Evolutionary conservation across 2,888 invertebrate species (phyloP).

Genomic region (Zygothrica quintamaculata): DNA sequence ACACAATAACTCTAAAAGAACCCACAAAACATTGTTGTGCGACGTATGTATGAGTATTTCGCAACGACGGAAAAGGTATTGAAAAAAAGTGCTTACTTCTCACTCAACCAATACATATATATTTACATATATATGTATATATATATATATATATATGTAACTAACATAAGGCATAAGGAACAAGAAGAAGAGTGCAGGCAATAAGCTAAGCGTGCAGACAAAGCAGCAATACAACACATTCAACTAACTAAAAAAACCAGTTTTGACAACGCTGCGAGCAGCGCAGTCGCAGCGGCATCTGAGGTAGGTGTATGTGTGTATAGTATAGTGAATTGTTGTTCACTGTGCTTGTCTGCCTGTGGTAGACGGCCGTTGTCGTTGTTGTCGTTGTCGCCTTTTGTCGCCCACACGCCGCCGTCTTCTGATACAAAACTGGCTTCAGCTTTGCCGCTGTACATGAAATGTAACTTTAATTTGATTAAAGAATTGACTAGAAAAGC

Average conservation of each 20-base stretch:
- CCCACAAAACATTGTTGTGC: constrained; percentile 10
- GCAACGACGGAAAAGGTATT: constrained; percentile 58
- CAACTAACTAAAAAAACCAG: constrained; percentile 61
- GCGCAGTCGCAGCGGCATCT: constrained; percentile 72
- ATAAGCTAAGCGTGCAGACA: constrained; percentile 25
- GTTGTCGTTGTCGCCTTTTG: constrained; percentile 30
- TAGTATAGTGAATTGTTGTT: constrained; percentile 28
- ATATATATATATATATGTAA: too few relatives aligned
- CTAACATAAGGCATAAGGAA: constrained; percentile 12
- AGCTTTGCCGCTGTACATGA: constrained; percentile 45
- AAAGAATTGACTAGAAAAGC: constrained; percentile 29
- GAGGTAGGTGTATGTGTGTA: constrained; percentile 52
- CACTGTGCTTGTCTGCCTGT: constrained; percentile 35
- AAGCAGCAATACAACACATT: constrained; percentile 38
- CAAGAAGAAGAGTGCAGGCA: constrained; percentile 21
- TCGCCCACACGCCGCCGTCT: constrained; percentile 53
- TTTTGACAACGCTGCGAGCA: constrained; percentile 66
- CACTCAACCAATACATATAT: constrained; percentile 33
- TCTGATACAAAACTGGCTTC: constrained; percentile 57
- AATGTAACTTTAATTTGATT: constrained; percentile 71
- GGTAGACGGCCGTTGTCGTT: constrained; percentile 23
- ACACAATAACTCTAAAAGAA: constrained; percentile 26
- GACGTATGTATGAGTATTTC: constrained; percentile 60
- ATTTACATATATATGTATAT: constrained; percentile 6
- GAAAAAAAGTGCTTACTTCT: constrained; percentile 48